Evolutionary conservation across 1,140 invertebrate species (phyloP), one percentile per base, ranked within the genome.

Genomic region (Elysia chlorotica): DNA sequence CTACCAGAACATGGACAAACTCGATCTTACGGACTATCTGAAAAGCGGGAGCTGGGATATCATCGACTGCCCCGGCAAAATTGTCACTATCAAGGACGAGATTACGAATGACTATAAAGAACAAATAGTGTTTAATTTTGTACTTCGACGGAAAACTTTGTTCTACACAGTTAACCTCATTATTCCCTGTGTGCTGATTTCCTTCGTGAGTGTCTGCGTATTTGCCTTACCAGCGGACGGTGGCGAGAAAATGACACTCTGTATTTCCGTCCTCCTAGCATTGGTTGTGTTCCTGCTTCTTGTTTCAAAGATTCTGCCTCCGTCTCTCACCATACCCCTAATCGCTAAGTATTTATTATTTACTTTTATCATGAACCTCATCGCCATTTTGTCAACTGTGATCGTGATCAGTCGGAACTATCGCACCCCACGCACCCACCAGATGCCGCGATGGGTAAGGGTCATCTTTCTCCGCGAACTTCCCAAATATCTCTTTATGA

Each of bases 391-490:
- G 71, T 95, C 99, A 4, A 99, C 98, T 0, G 97, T 99, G 30
- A 93, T 99, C 82, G 99, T 99, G 80, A 99, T 99, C 83, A 99
- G 99, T 87, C 97, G 96, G 93, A 99, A 99, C 85, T 99, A 99
- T 89, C 91, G 97, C 83, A 97, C 97, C 23, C 97, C 97, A 1
- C 88, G 91, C 37, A 94, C 92, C 10, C 92, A 93, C 81, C 87
- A 76, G 31, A 88, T 88, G 87, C 85, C 87, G 17, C 54, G 79
- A 30, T 88, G 87, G 86, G 78, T 87, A 0, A 76, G 86, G 6
- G 67, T 79, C 31, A 76, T 87, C 35, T 88, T 88, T 76, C 75
- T 88, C n/a, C 80, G 85, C 56, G 79, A 82, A 59, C 80, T 88
- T 35, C 87, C 87, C 37, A 80, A 75, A 65, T 62, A 87, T 37